Percentiles rank a stretch among this genome's conserved stretches.
Evolutionary conservation across 2,888 invertebrate species (phyloP).

Genomic region (Parnassius orleans): DNA sequence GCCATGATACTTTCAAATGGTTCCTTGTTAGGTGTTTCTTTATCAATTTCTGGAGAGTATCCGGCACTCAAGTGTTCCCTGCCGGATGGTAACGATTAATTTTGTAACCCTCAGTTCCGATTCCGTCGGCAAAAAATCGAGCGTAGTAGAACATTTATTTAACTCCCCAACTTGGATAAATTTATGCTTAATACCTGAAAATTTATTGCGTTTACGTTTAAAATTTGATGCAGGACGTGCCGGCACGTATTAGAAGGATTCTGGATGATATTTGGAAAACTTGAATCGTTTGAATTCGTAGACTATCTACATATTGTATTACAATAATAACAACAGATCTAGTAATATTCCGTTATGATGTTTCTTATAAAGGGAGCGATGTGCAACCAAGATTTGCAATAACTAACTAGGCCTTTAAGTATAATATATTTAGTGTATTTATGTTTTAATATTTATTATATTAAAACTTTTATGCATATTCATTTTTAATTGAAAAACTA

Average conservation of each 20-base stretch:
- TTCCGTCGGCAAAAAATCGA: slow-evolving; percentile 31
- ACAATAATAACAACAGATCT: too few species aligned
- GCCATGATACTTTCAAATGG: slow-evolving; percentile 17
- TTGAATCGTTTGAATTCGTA: too few species aligned
- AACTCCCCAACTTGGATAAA: slow-evolving; percentile 8
- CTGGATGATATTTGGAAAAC: too few species aligned
- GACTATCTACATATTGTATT: too few species aligned
- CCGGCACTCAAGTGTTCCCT: slow-evolving; percentile 53
- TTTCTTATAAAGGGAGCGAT: not conserved
- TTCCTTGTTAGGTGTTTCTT: slow-evolving; percentile 42
- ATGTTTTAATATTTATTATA: slow-evolving; percentile 13
- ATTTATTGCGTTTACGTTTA: not conserved
- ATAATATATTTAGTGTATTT: slow-evolving; percentile 1
- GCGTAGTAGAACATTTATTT: slow-evolving; percentile 8
- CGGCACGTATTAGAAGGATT: too few species aligned
- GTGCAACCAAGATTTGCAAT: not conserved
- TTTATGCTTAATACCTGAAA: slow-evolving; percentile 10
- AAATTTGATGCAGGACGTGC: too few species aligned
- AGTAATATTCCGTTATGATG: too few species aligned
- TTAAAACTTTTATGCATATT: not conserved
- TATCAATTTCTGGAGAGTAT: slow-evolving; percentile 54
- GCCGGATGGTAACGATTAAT: slow-evolving; percentile 68
- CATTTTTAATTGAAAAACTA: slow-evolving; percentile 2
- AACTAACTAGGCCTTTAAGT: too few species aligned
- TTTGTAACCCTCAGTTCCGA: slow-evolving; percentile 45